phyloP scores from a whole-genome alignment of 2,113 vertebrate genomes.

The Macroglossus sobrinus region DNA sequence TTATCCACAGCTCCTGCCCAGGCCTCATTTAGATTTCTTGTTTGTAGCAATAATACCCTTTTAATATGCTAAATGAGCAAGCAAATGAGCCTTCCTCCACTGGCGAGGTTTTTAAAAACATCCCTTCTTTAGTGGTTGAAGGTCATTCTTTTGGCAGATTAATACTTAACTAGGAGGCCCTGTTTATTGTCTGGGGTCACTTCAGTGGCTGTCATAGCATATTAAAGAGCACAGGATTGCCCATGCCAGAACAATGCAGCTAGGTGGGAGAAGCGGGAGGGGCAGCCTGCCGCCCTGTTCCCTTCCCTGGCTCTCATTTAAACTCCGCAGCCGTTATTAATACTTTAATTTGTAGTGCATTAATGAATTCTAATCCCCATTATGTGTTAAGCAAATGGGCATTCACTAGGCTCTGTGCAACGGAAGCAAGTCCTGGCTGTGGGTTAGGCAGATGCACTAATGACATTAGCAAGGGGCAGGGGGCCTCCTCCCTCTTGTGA shows the following conservation, averaged over 20 bases:
- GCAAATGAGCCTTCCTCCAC: slow-evolving; percentile 74
- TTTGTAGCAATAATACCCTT: slow-evolving; percentile 82
- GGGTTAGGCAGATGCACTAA: neutral
- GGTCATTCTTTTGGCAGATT: slow-evolving; percentile 76
- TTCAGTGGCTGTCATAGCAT: slow-evolving; percentile 35
- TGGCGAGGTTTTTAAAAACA: slow-evolving; percentile 64
- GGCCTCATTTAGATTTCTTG: slow-evolving; percentile 80
- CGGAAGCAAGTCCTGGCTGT: slow-evolving; percentile 16
- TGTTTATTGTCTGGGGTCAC: slow-evolving; percentile 60
- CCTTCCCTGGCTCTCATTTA: slow-evolving; percentile 49
- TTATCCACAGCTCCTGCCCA: slow-evolving; percentile 68
- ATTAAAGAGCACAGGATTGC: slow-evolving; percentile 42
- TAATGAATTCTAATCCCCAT: slow-evolving; percentile 73
- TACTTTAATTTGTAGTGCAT: slow-evolving; percentile 75
- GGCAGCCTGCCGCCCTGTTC: accelerated
- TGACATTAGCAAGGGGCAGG: neutral
- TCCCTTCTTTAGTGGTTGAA: slow-evolving; percentile 70
- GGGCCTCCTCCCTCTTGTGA: neutral
- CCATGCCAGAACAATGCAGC: neutral
- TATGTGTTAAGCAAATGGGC: slow-evolving; percentile 61
- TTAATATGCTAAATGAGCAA: slow-evolving; percentile 82
- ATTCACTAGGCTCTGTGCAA: slow-evolving; percentile 26
- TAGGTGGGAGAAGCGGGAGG: slow-evolving; percentile 23
- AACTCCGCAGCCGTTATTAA: slow-evolving; percentile 66
- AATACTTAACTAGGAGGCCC: slow-evolving; percentile 57